phyloP scores from a whole-genome alignment of 2,797 vertebrate species.

The Gobio occitaniae region DNA sequence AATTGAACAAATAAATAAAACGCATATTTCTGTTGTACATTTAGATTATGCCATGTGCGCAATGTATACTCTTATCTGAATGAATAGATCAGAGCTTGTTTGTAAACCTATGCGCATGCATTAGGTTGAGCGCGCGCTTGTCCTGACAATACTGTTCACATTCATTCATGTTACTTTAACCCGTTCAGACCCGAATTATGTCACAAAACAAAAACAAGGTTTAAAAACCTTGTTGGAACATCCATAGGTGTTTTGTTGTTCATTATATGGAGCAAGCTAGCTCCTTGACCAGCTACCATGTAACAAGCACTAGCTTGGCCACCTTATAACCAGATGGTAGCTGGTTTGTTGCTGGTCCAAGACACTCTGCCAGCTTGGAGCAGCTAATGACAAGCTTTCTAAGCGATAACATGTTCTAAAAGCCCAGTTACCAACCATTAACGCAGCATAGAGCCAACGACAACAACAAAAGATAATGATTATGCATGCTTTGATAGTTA shows the following conservation, averaged over 20 bases:
- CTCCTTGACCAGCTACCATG: neutral
- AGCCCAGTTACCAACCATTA: neutral
- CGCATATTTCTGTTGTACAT: neutral
- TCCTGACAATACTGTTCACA: constrained; percentile 30
- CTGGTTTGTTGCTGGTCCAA: neutral
- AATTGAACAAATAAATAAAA: neutral
- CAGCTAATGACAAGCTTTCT: neutral
- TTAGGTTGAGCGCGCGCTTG: constrained; percentile 19
- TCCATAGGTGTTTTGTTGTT: neutral
- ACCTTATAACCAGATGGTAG: constrained; percentile 3
- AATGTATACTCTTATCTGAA: neutral
- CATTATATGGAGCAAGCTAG: neutral
- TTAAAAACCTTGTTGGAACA: constrained; percentile 1
- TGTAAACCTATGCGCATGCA: constrained; percentile 54
- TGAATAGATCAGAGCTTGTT: constrained; percentile 27
- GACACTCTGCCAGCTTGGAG: neutral
- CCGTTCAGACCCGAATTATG: neutral
- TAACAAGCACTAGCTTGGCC: neutral
- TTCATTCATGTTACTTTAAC: constrained; percentile 31
- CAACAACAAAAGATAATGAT: too few relatives aligned
- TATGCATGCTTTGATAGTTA: neutral
- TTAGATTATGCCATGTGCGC: neutral
- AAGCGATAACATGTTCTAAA: neutral
- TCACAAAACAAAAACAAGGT: neutral
- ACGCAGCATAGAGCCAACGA: neutral